These are phyloP conservation scores for Puffinus mauretanicus DNA, from an alignment of 2,113 vertebrate species.

Conservation along the genomic window DNA sequence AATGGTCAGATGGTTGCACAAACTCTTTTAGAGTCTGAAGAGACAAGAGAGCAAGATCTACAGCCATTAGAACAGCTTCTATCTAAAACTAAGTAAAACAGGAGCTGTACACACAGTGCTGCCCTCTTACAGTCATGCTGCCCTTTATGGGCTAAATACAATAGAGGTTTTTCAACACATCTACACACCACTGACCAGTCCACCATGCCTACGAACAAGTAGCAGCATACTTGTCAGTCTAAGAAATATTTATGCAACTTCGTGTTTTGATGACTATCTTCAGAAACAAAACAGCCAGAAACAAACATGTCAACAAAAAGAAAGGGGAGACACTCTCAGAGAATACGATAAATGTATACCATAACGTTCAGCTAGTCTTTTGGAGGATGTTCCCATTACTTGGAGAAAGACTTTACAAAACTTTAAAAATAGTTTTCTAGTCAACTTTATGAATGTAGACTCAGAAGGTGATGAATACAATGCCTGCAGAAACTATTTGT, in stretches of 20 bases:
- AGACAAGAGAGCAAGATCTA: neutral
- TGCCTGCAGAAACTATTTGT: neutral
- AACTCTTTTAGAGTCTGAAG: neutral
- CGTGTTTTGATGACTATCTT: neutral
- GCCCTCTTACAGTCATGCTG: neutral
- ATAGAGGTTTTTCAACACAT: neutral
- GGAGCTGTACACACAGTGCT: fast-evolving
- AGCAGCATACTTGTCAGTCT: neutral
- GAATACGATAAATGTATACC: neutral
- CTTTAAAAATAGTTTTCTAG: neutral
- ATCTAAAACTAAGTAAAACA: neutral
- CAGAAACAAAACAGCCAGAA: neutral
- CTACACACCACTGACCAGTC: neutral
- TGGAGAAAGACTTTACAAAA: neutral
- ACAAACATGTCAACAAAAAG: neutral
- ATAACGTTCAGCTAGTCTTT: neutral
- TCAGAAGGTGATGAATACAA: fast-evolving
- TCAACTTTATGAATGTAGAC: neutral
- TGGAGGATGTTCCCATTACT: neutral
- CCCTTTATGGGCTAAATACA: neutral
- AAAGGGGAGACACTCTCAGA: neutral
- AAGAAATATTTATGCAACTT: neutral
- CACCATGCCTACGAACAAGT: fast-evolving
- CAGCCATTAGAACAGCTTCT: neutral
- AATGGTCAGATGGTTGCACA: neutral